A percentile compares a stretch with the other conserved stretches of the same genome.
Evolutionary conservation across 2,888 invertebrate genomes (phyloP).

Genomic region (Polydrusus tereticollis): DNA sequence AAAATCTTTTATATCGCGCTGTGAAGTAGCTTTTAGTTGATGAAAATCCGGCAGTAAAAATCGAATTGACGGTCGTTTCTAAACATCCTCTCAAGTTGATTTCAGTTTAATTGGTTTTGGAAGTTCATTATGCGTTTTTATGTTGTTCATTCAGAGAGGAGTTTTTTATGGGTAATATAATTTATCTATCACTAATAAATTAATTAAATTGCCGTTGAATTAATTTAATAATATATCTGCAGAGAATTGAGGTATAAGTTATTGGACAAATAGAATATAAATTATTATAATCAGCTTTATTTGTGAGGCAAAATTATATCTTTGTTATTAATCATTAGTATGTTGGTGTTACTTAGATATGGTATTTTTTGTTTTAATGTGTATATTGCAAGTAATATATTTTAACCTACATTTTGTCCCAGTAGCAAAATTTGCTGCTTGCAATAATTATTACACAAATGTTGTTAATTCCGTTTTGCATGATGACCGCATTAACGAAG

Average conservation of each 20-base stretch:
- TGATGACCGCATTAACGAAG: background rate
- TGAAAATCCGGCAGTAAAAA: slow-evolving; percentile 50
- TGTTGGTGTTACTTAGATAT: too few relatives aligned
- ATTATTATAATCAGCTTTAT: too few relatives aligned
- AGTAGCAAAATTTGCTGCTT: background rate
- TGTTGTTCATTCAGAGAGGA: slow-evolving; percentile 22
- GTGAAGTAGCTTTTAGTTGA: slow-evolving; percentile 50
- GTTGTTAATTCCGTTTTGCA: background rate
- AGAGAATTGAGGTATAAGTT: background rate
- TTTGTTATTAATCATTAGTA: too few relatives aligned
- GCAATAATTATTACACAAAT: background rate
- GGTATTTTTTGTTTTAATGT: too few relatives aligned
- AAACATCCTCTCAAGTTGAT: slow-evolving; percentile 49
- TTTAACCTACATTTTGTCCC: background rate
- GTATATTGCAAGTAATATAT: background rate
- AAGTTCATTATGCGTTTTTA: slow-evolving; percentile 46
- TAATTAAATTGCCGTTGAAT: slow-evolving; percentile 9
- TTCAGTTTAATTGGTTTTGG: slow-evolving; percentile 49
- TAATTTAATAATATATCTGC: slow-evolving; percentile 3
- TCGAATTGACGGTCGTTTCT: slow-evolving; percentile 44
- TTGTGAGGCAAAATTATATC: too few relatives aligned
- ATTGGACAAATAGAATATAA: too few relatives aligned
- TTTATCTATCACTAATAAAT: slow-evolving; percentile 25
- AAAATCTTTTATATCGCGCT: slow-evolving; percentile 38
- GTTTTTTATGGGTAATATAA: slow-evolving; percentile 28